Evolutionary conservation across 2,113 vertebrate species (phyloP).

Genomic region (Rhadina sibilatrix): DNA sequence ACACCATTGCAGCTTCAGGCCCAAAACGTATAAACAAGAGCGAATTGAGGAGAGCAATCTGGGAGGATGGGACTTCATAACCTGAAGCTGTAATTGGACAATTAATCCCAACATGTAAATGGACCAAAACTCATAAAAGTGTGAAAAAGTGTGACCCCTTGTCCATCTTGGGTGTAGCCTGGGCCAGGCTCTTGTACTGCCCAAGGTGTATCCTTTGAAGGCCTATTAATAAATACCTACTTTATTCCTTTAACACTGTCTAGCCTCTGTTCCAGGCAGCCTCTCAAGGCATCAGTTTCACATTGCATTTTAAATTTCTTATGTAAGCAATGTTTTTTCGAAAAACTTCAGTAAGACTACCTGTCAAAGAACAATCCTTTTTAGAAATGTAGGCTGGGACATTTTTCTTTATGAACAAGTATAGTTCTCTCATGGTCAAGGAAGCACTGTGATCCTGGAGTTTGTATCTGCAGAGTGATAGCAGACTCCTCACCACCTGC

Average conservation of each 20-base stretch:
- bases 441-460: neutral
- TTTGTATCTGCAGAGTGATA: neutral
- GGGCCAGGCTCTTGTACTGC: neutral
- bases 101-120: neutral
- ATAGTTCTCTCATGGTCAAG: neutral
- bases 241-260: neutral
- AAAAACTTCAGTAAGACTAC: neutral
- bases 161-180: neutral
- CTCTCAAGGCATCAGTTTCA: neutral
- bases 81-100: neutral
- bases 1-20: neutral
- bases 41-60: neutral
- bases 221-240: neutral
- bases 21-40: too few relatives aligned
- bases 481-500: neutral
- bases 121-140: neutral
- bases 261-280: neutral
- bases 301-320: neutral
- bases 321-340: fast-evolving
- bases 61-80: neutral
- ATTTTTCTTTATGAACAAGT: neutral
- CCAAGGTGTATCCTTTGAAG: neutral
- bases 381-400: neutral
- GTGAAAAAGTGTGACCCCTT: fast-evolving
- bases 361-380: neutral